Percentiles rank a stretch among this genome's conserved stretches.
Evolutionary conservation across 2,113 vertebrate genomes (phyloP).

Genomic region (Bubalus kerabau): DNA sequence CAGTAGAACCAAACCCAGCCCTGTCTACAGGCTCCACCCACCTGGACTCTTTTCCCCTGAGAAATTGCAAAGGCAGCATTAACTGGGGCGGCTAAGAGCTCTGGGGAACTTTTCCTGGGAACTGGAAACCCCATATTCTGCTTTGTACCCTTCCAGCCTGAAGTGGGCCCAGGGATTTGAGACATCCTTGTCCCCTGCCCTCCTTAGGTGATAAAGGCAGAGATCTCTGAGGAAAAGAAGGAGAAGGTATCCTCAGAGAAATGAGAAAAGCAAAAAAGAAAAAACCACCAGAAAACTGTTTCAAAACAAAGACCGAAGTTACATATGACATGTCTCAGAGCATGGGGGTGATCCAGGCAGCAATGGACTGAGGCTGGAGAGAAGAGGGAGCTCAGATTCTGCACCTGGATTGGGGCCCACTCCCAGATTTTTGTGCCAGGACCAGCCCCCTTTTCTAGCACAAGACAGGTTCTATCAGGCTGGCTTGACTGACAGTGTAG

Average conservation of each 20-base stretch:
- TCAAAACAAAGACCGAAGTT: background rate
- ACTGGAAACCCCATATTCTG: background rate
- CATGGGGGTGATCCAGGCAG: background rate
- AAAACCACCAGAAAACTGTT: background rate
- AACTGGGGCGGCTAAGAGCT: background rate
- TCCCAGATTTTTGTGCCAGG: background rate
- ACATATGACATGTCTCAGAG: background rate
- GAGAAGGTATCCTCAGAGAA: background rate
- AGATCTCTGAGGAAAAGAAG: background rate
- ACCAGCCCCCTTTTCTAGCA: background rate
- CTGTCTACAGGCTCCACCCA: conserved; percentile 12
- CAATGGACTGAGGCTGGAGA: background rate
- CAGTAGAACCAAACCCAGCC: background rate
- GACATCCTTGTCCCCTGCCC: background rate
- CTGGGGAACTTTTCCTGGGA: background rate
- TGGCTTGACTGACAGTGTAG: background rate
- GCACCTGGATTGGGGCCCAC: background rate
- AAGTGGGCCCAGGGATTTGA: background rate
- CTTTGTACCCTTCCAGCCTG: background rate
- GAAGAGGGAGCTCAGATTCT: background rate
- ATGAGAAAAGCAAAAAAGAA: background rate
- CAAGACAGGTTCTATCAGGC: background rate
- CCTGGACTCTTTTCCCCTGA: background rate
- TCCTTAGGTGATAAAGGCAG: background rate
- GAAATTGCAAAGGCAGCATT: conserved; percentile 38